A percentile compares a stretch with the other conserved stretches of the same genome.
Conservation (phyloP, 2,113 vertebrate species). For the Pseudorhombus dupliciocellatus region DNA sequence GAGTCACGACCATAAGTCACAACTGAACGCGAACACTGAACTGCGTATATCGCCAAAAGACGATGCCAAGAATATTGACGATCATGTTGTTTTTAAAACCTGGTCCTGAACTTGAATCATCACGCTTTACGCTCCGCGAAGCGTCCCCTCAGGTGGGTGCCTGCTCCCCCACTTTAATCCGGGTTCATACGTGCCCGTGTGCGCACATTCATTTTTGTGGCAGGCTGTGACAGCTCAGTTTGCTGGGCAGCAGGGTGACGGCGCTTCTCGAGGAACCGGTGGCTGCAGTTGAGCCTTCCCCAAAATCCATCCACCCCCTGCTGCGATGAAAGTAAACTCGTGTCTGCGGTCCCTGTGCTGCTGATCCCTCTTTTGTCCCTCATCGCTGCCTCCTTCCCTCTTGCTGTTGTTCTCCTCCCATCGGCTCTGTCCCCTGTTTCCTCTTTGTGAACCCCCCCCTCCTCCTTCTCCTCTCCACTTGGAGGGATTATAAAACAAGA, state of each 20-base stretch:
- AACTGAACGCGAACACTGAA: conserved; percentile 52
- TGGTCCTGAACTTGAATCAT: conserved; percentile 15
- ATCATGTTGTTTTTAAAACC: conserved; percentile 34
- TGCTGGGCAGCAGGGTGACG: conserved; percentile 2
- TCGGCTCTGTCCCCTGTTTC: conserved; percentile 3
- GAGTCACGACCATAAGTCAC: conserved; percentile 56
- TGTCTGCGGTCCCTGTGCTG: conserved; percentile 32
- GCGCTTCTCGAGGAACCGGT: conserved; percentile 12
- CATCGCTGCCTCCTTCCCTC: conserved; percentile 19
- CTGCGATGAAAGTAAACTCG: conserved; percentile 54
- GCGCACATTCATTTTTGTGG: conserved; percentile 23
- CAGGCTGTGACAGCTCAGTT: conserved; percentile 5
- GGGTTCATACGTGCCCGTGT: conserved; percentile 32
- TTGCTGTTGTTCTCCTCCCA: conserved; percentile 37
- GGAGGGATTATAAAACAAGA: conserved; percentile 42
- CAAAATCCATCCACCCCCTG: conserved; percentile 25
- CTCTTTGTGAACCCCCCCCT: conserved; percentile 22
- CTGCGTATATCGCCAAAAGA: conserved; percentile 34
- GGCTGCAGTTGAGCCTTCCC: neutral
- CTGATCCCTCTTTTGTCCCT: conserved; percentile 53
- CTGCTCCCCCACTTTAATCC: conserved; percentile 1
- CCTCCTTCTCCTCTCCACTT: conserved; percentile 17
- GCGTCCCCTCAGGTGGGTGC: conserved; percentile 24
- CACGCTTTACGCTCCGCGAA: conserved; percentile 15
- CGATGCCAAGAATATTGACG: conserved; percentile 26